Conservation (phyloP, 2,888 invertebrate genomes). For the Mimas tiliae region DNA sequence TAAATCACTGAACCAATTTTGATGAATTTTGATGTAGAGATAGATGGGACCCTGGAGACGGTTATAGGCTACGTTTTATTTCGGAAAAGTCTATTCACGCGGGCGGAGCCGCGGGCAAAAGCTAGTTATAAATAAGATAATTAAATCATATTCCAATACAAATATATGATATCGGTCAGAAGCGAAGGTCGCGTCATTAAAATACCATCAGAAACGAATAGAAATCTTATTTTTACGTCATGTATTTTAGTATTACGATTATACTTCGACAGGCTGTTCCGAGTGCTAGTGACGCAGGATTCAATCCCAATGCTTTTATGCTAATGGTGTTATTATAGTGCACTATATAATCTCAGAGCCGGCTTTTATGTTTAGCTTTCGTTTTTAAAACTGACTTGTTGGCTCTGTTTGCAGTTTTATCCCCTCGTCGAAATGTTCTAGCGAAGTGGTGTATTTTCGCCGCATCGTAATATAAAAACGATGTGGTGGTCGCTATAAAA, state of each 20-base stretch:
- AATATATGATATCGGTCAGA: neutral
- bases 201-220: conserved; percentile 35
- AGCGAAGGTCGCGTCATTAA: conserved; percentile 25
- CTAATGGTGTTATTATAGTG: conserved; percentile 21
- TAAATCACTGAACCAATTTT: too few species aligned
- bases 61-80: too few species aligned
- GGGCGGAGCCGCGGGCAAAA: too few species aligned
- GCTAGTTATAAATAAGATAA: too few species aligned
- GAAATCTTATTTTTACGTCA: conserved; percentile 32
- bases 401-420: neutral
- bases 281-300: conserved; percentile 33
- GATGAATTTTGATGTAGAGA: too few species aligned
- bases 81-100: too few species aligned
- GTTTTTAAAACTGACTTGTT: neutral
- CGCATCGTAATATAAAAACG: neutral
- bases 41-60: too few species aligned
- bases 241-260: conserved; percentile 28
- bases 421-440: neutral
- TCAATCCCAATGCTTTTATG: conserved; percentile 16
- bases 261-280: conserved; percentile 31
- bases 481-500: neutral
- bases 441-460: neutral
- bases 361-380: neutral
- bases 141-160: conserved; percentile 1
- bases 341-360: neutral